These are phyloP conservation scores for Nebria salina DNA, from an alignment of 2,888 invertebrate genomes.

Conservation along the genomic window DNA sequence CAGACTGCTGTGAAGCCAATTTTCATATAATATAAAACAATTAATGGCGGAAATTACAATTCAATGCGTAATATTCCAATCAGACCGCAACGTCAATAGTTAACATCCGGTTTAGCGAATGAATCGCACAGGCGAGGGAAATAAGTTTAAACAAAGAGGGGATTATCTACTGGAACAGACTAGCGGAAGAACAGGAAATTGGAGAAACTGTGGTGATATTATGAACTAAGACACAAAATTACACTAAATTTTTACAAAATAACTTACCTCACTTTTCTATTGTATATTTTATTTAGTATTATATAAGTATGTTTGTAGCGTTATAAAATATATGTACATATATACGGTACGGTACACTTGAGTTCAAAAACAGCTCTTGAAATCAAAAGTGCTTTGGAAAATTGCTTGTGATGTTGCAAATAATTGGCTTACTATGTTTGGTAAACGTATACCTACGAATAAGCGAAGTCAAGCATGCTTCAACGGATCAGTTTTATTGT, in stretches of 20 bases:
- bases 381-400: neutral
- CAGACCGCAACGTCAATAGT: slow-evolving; percentile 26
- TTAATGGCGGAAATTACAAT: slow-evolving; percentile 44
- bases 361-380: neutral
- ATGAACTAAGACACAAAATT: neutral
- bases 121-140: neutral
- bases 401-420: neutral
- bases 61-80: slow-evolving; percentile 36
- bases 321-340: too few species aligned
- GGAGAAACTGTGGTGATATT: neutral
- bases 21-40: slow-evolving; percentile 35
- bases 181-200: neutral
- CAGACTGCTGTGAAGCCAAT: neutral
- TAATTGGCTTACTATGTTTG: neutral
- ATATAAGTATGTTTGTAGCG: too few species aligned
- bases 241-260: too few species aligned
- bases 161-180: neutral
- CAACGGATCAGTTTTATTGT: slow-evolving; percentile 47
- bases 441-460: neutral
- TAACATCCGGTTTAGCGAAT: neutral
- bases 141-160: slow-evolving; percentile 11
- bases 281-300: too few species aligned
- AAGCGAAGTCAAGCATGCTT: neutral
- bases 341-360: too few species aligned
- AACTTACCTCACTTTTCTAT: too few species aligned